Conservation (phyloP, 2,888 invertebrate genomes). For the Synergus umbraculus region DNA sequence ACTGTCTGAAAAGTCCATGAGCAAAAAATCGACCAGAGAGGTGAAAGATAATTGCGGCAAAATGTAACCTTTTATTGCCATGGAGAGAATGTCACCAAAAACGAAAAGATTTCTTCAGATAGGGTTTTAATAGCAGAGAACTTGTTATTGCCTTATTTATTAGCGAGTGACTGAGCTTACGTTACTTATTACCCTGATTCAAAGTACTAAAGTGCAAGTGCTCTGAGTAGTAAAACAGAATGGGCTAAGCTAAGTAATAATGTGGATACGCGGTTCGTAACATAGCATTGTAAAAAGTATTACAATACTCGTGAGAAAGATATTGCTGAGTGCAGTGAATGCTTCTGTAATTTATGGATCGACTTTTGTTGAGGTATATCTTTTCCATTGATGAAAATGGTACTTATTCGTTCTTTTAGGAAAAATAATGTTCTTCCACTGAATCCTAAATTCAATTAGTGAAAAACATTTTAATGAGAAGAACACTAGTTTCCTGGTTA, state of each 20-base stretch:
- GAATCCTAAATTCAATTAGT: not conserved
- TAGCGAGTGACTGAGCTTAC: constrained; percentile 34
- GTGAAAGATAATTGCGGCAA: not conserved
- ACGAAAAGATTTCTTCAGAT: not conserved
- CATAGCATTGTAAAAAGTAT: constrained; percentile 30
- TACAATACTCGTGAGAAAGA: constrained; percentile 36
- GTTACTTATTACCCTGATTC: constrained; percentile 26
- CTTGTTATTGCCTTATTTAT: constrained; percentile 30
- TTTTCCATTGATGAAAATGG: constrained; percentile 15
- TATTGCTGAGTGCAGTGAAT: constrained; percentile 5
- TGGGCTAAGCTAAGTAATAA: constrained; percentile 35
- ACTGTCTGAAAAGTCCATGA: not conserved
- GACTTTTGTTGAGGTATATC: not conserved
- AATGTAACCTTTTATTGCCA: not conserved
- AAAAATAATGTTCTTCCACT: not conserved
- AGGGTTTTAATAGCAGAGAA: not conserved
- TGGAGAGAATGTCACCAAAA: not conserved
- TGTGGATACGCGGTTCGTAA: not conserved
- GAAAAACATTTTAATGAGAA: constrained; percentile 30
- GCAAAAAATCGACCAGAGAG: not conserved
- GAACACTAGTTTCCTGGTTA: constrained; percentile 7
- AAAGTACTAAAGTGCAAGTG: constrained; percentile 32
- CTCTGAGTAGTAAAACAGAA: constrained; percentile 36
- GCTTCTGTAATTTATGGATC: constrained; percentile 22
- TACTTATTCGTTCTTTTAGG: not conserved